Conservation (phyloP, 2,888 invertebrate genomes). For the Syrista parreyssii region DNA sequence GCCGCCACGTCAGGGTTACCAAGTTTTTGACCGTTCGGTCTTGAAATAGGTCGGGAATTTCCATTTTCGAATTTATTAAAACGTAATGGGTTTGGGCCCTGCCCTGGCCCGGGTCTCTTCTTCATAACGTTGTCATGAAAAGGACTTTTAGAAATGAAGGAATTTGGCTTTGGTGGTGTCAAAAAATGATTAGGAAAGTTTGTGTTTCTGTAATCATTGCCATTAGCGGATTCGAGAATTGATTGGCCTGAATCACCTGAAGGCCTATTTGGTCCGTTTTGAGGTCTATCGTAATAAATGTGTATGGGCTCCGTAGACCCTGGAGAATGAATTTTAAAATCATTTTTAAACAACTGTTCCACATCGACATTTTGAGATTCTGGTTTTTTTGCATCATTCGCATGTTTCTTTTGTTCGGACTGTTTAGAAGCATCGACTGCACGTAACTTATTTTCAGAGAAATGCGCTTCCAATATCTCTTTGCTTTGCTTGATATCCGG, state of each 20-base stretch:
- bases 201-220: slow-evolving; percentile 26
- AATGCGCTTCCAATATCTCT: slow-evolving; percentile 52
- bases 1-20: background rate
- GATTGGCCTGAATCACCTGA: background rate
- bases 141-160: slow-evolving; percentile 50
- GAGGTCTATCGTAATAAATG: slow-evolving; percentile 14
- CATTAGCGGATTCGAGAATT: background rate
- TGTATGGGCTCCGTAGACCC: slow-evolving; percentile 33
- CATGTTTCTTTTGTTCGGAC: slow-evolving; percentile 34
- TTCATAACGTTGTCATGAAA: slow-evolving; percentile 52
- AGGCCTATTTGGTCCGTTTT: background rate
- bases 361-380: slow-evolving; percentile 46
- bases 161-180: slow-evolving; percentile 52
- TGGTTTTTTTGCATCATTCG: slow-evolving; percentile 35
- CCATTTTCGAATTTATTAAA: background rate
- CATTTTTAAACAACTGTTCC: slow-evolving; percentile 53
- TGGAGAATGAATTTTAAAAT: slow-evolving; percentile 40
- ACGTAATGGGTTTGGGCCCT: background rate
- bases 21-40: background rate
- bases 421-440: slow-evolving; percentile 18
- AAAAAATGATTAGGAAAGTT: slow-evolving; percentile 48
- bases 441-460: slow-evolving; percentile 52
- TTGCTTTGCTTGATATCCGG: slow-evolving; percentile 36
- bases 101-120: slow-evolving; percentile 36
- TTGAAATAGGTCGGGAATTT: background rate